Base-by-base conservation (phyloP, 2,797 vertebrate species). In the Propithecus perrieri region DNA sequence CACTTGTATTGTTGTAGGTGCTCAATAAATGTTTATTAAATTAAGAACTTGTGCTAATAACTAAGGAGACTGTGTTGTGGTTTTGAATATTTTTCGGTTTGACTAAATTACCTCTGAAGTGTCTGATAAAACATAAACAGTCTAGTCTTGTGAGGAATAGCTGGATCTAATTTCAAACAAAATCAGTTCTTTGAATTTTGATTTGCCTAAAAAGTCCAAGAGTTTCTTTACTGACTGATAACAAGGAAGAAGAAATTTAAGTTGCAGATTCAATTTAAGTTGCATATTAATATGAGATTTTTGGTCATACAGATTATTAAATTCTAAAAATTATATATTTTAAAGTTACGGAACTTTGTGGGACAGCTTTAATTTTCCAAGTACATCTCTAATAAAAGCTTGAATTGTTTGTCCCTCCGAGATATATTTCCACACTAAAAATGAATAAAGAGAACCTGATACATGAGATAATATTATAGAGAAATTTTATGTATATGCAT, bases 101-200 rank as follows among this genome's bases (percentile, higher is more conserved):
- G 38, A 95, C 63, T 61, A 92, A 87, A 94, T 79, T 74, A 92
- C 33, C 26, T 92, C 69, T 86, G 48, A 89, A 85, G 8, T 86
- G 20, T 41, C 35, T 72, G 91, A 69, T 95, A 81, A 89, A 81
- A 55, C 15, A 50, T 75, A 93, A 79, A 74, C 17, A 89, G 71
- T 57, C 69, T 92, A 38, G 4, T 53, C 46, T 69, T 94, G 69
- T 92, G 22, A 91, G 72, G 30, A 92, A 76, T 85, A 78, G 6
- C 63, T 71, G 59, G 43, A 80, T 89, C 26, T 85, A 87, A 79
- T 80, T 91, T 69, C 48, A 78, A 81, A 79, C 50, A 61, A 96
- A 81, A 76, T 86, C 57, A 61, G 13, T 86, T 85, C 46, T 80
- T 95, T 90, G 50, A 69, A 74, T 79, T 94, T 90, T 76, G 48